Conservation (phyloP, 2,113 vertebrate genomes). For the Sebastes fasciatus region DNA sequence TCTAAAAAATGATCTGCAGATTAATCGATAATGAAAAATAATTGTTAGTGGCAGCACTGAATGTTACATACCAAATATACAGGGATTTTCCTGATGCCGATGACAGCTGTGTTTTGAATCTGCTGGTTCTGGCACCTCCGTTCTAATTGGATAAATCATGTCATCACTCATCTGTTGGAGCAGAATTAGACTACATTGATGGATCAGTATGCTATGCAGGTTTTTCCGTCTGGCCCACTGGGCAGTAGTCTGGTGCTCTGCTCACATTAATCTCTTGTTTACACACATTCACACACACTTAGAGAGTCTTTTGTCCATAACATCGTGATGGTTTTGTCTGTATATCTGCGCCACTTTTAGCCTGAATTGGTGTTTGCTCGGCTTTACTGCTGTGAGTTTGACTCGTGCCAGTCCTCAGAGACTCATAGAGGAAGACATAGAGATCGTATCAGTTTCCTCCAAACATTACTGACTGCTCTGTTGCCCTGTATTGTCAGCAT, state of each 20-base stretch:
- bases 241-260: background rate
- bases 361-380: background rate
- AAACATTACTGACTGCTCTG: conserved; percentile 58
- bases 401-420: conserved; percentile 61
- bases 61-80: too few species aligned
- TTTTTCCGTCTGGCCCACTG: background rate
- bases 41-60: too few species aligned
- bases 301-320: background rate
- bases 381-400: conserved; percentile 17
- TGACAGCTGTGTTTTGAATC: background rate
- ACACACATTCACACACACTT: background rate
- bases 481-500: conserved; percentile 59
- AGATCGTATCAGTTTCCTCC: conserved; percentile 81
- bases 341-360: background rate
- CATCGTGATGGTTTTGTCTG: background rate
- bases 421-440: conserved; percentile 78
- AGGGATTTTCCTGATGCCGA: background rate
- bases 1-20: too few species aligned
- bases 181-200: background rate
- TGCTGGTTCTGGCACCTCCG: too few species aligned
- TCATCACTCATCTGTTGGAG: background rate
- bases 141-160: background rate
- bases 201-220: background rate
- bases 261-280: background rate
- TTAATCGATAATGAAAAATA: too few species aligned